Percentiles rank a stretch among this genome's conserved stretches.
phyloP scores from a whole-genome alignment of 2,888 invertebrate genomes.

The Platyscelio sp. region DNA sequence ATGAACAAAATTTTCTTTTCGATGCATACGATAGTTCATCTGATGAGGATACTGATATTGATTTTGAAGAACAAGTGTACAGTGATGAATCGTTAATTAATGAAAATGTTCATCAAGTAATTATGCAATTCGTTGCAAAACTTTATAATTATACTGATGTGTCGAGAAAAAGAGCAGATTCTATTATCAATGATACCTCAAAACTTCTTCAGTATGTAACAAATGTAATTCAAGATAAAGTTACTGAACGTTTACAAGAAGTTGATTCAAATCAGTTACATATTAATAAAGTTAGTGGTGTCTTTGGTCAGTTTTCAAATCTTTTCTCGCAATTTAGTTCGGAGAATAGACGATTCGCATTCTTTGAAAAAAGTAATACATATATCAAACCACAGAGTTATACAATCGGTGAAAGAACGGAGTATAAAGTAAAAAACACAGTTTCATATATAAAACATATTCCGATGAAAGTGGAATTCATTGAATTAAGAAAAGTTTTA shows the following conservation, averaged over 20 bases:
- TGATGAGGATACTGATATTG: constrained; percentile 17
- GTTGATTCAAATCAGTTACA: not conserved
- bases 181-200: not conserved
- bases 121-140: constrained; percentile 1
- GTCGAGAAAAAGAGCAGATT: not conserved
- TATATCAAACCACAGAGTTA: constrained; percentile 19
- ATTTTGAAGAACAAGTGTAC: not conserved
- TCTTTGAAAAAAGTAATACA: constrained; percentile 14
- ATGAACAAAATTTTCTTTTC: constrained; percentile 16
- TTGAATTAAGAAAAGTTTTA: no score
- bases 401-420: constrained; percentile 22
- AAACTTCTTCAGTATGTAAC: not conserved
- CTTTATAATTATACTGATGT: not conserved
- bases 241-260: not conserved
- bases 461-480: no score
- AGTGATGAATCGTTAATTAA: not conserved
- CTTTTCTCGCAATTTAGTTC: not conserved
- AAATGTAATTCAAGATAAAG: not conserved
- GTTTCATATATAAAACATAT: no score
- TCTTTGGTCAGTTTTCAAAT: not conserved
- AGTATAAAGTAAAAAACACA: not conserved
- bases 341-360: constrained; percentile 22
- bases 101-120: not conserved
- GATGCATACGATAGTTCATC: constrained; percentile 9
- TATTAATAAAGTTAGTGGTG: not conserved